Evolutionary conservation across 2,113 vertebrate genomes (phyloP), one percentile per base, ranked within the genome.

Genomic region (Hippocampus barbouri): DNA sequence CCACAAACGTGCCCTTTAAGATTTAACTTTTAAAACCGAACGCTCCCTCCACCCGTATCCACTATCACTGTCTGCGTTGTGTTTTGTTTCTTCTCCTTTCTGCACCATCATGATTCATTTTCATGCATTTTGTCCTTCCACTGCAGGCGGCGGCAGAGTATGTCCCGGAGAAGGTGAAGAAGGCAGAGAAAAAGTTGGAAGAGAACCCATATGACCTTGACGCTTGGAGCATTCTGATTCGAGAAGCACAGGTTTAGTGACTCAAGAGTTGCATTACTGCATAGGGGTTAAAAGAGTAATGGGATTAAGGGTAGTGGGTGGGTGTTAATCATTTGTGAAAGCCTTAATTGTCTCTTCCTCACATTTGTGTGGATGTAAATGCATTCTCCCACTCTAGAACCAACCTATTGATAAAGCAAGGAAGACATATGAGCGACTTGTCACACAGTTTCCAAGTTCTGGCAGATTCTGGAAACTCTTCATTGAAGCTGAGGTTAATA

Each of bases 201-300:
- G 97, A 99, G 93, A 99, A 99, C 89, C 96, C 96, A 88, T 99
- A 96, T 96, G 97, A 99, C 95, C 96, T 99, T 94, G 97, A 99
- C 96, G 97, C 97, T 91, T 99, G 96, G 97, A 99, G 97, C 97
- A 98, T 99, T 97, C 97, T 99, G 95, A 99, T 99, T 98, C 96
- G 97, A 97, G 97, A 99, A 96, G 97, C 97, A 98, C 97, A 99
- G 97, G 97, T 99, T 99, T 98, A 99, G 96, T 98, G 95, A 97
- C 91, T 95, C 95, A 97, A 66, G 96, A 96, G 96, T 98, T 99
- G 97, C 94, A 94, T 98, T 98, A 61, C 27, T 61, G 59, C 8
- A 92, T 91, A 95, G 85, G 92, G 92, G 89, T 81, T 89, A 80
- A 88, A 79, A 51, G 82, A 83, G 57, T 84, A 69, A 66, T 14